Conservation (phyloP, 2,888 invertebrate species). For the Scaptomyza flava region DNA sequence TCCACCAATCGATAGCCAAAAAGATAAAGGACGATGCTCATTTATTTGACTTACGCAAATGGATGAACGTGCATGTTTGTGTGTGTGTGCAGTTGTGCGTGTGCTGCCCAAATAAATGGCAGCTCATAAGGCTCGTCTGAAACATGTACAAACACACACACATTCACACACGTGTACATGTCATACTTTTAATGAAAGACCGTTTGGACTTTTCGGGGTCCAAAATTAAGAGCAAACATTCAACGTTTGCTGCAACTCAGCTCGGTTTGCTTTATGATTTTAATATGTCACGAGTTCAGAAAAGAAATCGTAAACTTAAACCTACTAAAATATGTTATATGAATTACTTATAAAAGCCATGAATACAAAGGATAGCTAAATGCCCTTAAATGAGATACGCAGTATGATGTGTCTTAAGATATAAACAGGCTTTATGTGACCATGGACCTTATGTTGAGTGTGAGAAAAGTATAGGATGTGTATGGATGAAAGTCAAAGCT, state of each 20-base stretch:
- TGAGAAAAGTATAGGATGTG: conserved; percentile 8
- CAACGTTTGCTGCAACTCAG: conserved; percentile 11
- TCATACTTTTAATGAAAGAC: conserved; percentile 62
- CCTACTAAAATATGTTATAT: conserved; percentile 17
- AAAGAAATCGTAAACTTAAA: conserved; percentile 8
- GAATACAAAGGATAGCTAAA: conserved; percentile 9
- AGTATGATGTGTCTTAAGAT: background rate
- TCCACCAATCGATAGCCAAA: conserved; percentile 54
- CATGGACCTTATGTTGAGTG: background rate
- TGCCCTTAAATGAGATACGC: conserved; percentile 8
- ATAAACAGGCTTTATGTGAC: background rate
- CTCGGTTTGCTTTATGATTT: conserved; percentile 22
- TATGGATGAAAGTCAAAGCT: background rate
- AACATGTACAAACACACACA: conserved; percentile 14
- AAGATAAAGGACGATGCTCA: conserved; percentile 66
- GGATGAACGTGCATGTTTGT: conserved; percentile 18
- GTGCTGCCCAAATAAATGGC: conserved; percentile 67
- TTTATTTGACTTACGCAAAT: conserved; percentile 78
- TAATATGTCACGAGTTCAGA: conserved; percentile 29
- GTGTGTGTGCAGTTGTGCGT: conserved; percentile 22
- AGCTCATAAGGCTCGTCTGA: conserved; percentile 56
- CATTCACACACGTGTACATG: conserved; percentile 22
- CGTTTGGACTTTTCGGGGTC: conserved; percentile 23
- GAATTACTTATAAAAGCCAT: conserved; percentile 27
- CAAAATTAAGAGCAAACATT: conserved; percentile 37